Evolutionary conservation across 2,113 vertebrate genomes (phyloP).

Genomic region (Vombatus ursinus): DNA sequence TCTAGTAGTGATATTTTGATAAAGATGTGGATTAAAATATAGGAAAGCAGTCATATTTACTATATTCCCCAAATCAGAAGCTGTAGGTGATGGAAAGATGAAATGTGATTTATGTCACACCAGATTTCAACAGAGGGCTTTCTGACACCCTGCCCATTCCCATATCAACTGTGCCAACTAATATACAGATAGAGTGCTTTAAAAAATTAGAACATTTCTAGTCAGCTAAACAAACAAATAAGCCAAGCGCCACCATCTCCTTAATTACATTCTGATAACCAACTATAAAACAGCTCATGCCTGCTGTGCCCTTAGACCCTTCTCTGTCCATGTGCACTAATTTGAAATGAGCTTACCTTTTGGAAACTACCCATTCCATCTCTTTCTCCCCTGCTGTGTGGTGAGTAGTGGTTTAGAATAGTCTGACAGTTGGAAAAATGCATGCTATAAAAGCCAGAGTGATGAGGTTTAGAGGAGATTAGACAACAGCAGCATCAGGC

Average conservation of each 20-base stretch:
- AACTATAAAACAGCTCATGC: neutral
- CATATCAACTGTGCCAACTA: neutral
- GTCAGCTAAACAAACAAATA: neutral
- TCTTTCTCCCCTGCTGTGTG: constrained; percentile 12
- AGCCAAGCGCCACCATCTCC: neutral
- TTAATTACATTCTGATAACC: neutral
- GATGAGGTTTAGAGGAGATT: neutral
- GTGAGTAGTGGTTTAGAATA: neutral
- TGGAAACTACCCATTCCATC: neutral
- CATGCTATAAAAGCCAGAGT: constrained; percentile 14
- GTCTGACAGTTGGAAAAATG: constrained; percentile 27
- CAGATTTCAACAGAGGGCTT: neutral
- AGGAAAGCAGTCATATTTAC: constrained; percentile 16
- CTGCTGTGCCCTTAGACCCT: neutral
- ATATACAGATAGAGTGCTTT: neutral
- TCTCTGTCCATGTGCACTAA: neutral
- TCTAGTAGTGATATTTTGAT: constrained; percentile 47
- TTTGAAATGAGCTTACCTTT: neutral
- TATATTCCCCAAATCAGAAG: neutral
- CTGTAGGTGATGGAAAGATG: neutral
- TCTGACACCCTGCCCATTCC: neutral
- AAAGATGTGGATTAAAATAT: constrained; percentile 32
- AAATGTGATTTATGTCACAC: neutral
- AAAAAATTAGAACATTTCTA: neutral
- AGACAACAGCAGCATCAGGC: constrained; percentile 35